A percentile compares a stretch with the other conserved stretches of the same genome.
These are phyloP conservation scores for Menidia beryllina DNA, from an alignment of 2,113 vertebrate genomes.

Conservation along the genomic window DNA sequence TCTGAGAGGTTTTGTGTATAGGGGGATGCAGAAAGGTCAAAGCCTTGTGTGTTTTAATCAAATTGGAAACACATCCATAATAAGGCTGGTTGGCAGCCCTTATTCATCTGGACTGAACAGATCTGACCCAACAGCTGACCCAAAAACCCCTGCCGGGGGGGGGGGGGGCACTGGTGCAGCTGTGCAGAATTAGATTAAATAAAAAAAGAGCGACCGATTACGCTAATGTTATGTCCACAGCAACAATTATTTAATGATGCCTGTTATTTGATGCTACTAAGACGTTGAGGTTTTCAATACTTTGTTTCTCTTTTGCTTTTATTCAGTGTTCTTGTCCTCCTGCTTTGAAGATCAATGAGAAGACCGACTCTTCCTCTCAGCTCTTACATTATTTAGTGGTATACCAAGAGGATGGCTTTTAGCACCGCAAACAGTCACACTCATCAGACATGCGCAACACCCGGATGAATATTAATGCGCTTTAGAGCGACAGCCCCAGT, in stretches of 20 bases:
- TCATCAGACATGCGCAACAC: constrained; percentile 50
- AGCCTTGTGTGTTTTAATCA: constrained; percentile 64
- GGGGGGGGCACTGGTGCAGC: constrained; percentile 51
- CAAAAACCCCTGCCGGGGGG: constrained; percentile 46
- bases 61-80: constrained; percentile 54
- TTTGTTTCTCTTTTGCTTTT: not conserved
- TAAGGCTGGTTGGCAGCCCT: constrained; percentile 51
- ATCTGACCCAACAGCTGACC: constrained; percentile 65
- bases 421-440: constrained; percentile 42
- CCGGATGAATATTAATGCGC: constrained; percentile 61
- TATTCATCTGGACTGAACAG: constrained; percentile 52
- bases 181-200: constrained; percentile 5
- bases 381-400: constrained; percentile 63
- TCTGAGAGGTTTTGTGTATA: constrained; percentile 24
- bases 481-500: constrained; percentile 40
- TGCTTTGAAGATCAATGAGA: constrained; percentile 9
- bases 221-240: not conserved
- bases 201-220: constrained; percentile 9
- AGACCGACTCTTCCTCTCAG: constrained; percentile 35
- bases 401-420: constrained; percentile 44
- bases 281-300: not conserved
- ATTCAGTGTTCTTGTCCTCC: constrained; percentile 2
- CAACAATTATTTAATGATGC: constrained; percentile 5
- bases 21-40: constrained; percentile 58
- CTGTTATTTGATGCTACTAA: constrained; percentile 6